Base-by-base conservation (phyloP, 2,888 invertebrate species). In the Poecilobothrus nobilitatus region DNA sequence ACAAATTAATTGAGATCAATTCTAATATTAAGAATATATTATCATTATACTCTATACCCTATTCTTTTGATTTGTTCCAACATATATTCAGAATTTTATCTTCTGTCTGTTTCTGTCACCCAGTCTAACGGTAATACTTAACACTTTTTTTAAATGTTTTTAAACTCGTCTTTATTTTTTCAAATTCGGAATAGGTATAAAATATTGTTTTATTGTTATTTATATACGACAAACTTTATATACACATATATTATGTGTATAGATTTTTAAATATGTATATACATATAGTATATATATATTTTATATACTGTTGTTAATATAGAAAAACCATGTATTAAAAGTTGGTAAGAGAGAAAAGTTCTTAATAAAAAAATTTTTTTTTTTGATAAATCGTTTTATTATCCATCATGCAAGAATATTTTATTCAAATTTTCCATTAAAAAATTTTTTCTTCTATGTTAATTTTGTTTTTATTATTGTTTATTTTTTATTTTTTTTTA, bases 301-400 rank as follows among this genome's bases (percentile, higher is more conserved):
- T n/a, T n/a, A n/a, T n/a, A n/a, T n/a, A 10, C 12, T 44, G 3
- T 44, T 44, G 18, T 53, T 53, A 18, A 15, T n/a, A 53, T 12
- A n/a, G 6, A 18, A 8, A 18, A 53, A 18, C 12, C 18, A 53
- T 18, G n/a, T 12, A 53, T 53, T 53, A 15, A 18, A 53, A 53
- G n/a, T 53, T 53, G 15, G 53, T 37, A 18, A 12, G 53, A 27
- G 53, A 53, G 18, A 53, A 53, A 53, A 53, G 53, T 53, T 53
- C 53, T 53, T 53, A 53, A 53, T 53, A 53, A 53, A 53, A 53
- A 53, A 41, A 41, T 6, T 41, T 41, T 41, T 41, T n/a, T 41
- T 53, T 53, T 53, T 53, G 53, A 53, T 53, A 53, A 53, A 53
- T 53, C 53, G 53, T 53, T 53, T 53, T 53, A 53, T 53, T 53